Evolutionary conservation across 2,113 vertebrate species (phyloP), one percentile per base, ranked within the genome.

Genomic region (Epinephelus cyanopodus): DNA sequence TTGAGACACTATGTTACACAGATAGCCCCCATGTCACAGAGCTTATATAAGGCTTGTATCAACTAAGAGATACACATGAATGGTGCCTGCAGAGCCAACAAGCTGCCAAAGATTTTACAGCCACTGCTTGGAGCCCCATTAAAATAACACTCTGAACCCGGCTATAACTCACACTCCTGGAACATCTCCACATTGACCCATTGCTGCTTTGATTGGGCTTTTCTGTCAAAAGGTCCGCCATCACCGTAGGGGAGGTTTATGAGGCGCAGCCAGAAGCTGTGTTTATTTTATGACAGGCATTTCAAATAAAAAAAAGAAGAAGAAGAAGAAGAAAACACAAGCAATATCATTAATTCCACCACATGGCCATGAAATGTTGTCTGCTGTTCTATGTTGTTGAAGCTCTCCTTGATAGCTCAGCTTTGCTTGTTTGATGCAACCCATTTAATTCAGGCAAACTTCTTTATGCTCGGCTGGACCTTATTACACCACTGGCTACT

Each of bases 231-330:
- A 89, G 87, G 74, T 65, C 62, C 11, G 10, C 65, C 70, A 29
- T 88, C 89, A 89, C 90, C 19, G 50, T 60, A 25, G 72, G 75
- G 68, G 77, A 84, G 82, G 83, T 92, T 93, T 93, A 93, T 78
- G 90, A 90, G 85, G 76, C 78, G 13, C 79, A 85, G 91, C 86
- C 72, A 87, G 87, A 75, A 69, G 83, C 84, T 4, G 68, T 74
- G 75, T 88, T 91, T 89, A 90, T 89, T 93, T 93, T 92, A 94
- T 87, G 85, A 91, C 86, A 77, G 79, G 74, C 81, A 88, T 89
- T 87, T 93, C 89, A 89, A 86, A 88, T 84, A 81, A 54, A 72
- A 63, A 33, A 72, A 80, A 39, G 1, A 18, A 12, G 25, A n/a
- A 4, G 18, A 73, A 62, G 21, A 78, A 72, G 25, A 48, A 19